phyloP scores from a whole-genome alignment of 2,113 vertebrate genomes.

The Psophia crepitans region DNA sequence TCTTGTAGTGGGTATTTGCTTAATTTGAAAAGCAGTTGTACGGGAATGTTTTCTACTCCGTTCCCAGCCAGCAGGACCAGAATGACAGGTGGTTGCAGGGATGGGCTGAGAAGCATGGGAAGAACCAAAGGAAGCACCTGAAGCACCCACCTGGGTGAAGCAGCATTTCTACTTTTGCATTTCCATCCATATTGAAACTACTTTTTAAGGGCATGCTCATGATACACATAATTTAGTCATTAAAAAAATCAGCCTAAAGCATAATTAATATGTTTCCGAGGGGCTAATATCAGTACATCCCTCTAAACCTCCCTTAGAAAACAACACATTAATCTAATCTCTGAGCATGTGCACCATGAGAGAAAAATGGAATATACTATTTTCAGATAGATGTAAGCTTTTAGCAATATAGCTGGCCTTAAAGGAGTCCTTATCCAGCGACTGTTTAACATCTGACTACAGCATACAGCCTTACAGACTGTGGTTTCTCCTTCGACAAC shows the following conservation, averaged over 20 bases:
- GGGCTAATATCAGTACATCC: not conserved
- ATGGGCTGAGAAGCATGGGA: not conserved
- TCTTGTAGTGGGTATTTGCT: not conserved
- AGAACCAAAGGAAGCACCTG: not conserved
- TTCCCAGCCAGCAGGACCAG: not conserved
- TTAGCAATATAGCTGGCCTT: not conserved
- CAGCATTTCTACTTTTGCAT: not conserved
- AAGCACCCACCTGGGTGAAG: not conserved
- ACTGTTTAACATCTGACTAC: not conserved
- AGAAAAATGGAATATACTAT: not conserved
- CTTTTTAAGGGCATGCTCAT: not conserved
- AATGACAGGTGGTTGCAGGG: not conserved
- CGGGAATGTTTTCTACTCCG: not conserved
- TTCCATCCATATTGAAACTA: not conserved
- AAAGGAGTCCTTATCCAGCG: not conserved
- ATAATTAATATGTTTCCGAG: not conserved
- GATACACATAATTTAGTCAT: not conserved
- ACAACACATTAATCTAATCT: not conserved
- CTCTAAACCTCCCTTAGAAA: not conserved
- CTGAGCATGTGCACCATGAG: not conserved
- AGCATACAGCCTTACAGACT: not conserved
- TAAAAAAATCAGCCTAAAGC: not conserved
- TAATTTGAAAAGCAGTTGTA: not conserved
- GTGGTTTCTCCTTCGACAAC: not conserved
- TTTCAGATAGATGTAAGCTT: not conserved